These are phyloP conservation scores for Pheosia gnoma DNA, from an alignment of 2,888 invertebrate genomes.

Conservation along the genomic window DNA sequence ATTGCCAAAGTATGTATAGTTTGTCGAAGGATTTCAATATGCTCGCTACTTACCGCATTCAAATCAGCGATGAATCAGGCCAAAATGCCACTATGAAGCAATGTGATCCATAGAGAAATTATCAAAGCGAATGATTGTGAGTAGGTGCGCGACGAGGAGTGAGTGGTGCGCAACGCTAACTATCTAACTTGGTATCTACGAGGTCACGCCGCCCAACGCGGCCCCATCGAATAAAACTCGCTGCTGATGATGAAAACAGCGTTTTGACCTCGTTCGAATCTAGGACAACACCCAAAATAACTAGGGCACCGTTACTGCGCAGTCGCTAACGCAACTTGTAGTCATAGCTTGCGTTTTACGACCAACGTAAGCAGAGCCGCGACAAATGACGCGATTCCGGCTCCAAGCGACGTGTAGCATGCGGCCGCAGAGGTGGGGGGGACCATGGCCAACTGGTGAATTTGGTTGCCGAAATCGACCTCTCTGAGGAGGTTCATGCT, in stretches of 20 bases:
- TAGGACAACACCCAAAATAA: constrained; percentile 81
- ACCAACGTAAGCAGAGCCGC: constrained; percentile 48
- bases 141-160: constrained; percentile 30
- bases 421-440: constrained; percentile 27
- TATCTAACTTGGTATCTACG: constrained; percentile 61
- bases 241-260: constrained; percentile 76
- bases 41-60: background rate
- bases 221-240: constrained; percentile 76
- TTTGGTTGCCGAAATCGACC: constrained; percentile 66
- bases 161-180: constrained; percentile 44
- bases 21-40: background rate
- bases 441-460: constrained; percentile 44
- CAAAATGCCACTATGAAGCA: background rate
- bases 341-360: constrained; percentile 51
- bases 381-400: constrained; percentile 27
- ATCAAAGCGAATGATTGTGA: constrained; percentile 1
- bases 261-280: constrained; percentile 76
- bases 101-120: background rate
- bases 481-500: constrained; percentile 54
- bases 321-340: constrained; percentile 66
- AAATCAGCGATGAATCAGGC: background rate
- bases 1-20: background rate
- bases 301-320: constrained; percentile 80
- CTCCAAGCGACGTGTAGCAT: constrained; percentile 2
- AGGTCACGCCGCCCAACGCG: constrained; percentile 69